phyloP scores from a whole-genome alignment of 2,113 vertebrate genomes.

The Trochalopteron elliotii region DNA sequence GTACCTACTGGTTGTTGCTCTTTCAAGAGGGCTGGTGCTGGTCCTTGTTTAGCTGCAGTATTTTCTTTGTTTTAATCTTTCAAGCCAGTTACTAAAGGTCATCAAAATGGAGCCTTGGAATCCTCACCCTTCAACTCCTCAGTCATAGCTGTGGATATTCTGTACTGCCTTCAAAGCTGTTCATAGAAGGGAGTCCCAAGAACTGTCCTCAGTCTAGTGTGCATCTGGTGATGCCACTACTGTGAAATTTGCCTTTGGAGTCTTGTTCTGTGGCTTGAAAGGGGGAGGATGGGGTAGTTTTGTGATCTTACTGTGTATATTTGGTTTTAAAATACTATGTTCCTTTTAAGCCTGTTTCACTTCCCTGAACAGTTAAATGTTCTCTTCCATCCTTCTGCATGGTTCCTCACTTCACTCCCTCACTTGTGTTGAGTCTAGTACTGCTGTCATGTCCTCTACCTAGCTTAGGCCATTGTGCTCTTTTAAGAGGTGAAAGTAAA shows the following conservation, averaged over 20 bases:
- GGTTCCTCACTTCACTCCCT: conserved; percentile 34
- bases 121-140: conserved; percentile 40
- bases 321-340: conserved; percentile 54
- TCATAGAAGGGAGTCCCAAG: not conserved
- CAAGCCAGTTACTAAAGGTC: conserved; percentile 23
- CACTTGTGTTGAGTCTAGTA: conserved; percentile 35
- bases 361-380: conserved; percentile 7
- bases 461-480: conserved; percentile 27
- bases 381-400: conserved; percentile 26
- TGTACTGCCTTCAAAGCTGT: not conserved
- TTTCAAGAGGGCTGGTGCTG: conserved; percentile 28
- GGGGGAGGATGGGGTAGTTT: conserved; percentile 44
- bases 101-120: conserved; percentile 51
- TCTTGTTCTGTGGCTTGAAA: conserved; percentile 22
- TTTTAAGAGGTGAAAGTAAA: conserved; percentile 48
- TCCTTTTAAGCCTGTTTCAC: conserved; percentile 56
- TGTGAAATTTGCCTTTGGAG: conserved; percentile 34
- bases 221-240: not conserved
- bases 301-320: conserved; percentile 55
- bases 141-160: conserved; percentile 5
- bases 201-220: not conserved
- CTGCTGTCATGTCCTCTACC: conserved; percentile 31
- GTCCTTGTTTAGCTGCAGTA: conserved; percentile 33
- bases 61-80: conserved; percentile 45
- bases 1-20: not conserved